Percentiles rank a stretch among this genome's conserved stretches.
Evolutionary conservation across 64 coral and sea anemone species (phyloP).

Genomic region (Montipora cactus): DNA sequence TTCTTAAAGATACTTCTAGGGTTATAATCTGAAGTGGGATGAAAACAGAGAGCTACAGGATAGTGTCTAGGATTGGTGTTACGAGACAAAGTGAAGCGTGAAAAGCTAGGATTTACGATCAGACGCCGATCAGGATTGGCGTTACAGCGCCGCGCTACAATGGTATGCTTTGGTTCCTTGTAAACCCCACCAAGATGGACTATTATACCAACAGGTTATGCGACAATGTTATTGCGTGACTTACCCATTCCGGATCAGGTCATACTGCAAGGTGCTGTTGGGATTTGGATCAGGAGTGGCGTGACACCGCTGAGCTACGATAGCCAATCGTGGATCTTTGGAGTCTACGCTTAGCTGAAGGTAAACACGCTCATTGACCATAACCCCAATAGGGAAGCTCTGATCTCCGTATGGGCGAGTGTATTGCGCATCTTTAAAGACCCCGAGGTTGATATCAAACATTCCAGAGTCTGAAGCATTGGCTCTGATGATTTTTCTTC

Average conservation of each 20-base stretch:
- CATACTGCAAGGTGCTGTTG: conserved; percentile 76
- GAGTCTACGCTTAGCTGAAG: conserved; percentile 76
- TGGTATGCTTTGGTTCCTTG: background rate
- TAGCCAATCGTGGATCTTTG: conserved; percentile 70
- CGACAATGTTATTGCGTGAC: background rate
- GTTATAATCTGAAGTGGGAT: too few species aligned
- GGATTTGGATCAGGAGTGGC: conserved; percentile 86
- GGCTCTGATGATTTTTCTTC: conserved; percentile 69
- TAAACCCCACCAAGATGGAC: background rate
- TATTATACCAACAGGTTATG: background rate
- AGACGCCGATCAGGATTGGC: too few species aligned
- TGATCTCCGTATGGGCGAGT: conserved; percentile 77
- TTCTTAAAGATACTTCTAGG: too few species aligned
- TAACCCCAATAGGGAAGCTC: conserved; percentile 82
- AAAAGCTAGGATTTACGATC: too few species aligned
- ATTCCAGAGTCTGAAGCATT: conserved; percentile 70
- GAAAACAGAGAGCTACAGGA: too few species aligned
- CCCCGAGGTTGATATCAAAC: conserved; percentile 72
- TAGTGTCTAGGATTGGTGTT: too few species aligned
- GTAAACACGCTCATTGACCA: conserved; percentile 74
- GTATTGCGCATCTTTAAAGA: conserved; percentile 76
- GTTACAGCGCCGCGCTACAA: too few species aligned
- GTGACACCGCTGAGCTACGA: conserved; percentile 82
- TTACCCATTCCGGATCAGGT: conserved; percentile 84
- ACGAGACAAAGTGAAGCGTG: too few species aligned